phyloP scores from a whole-genome alignment of 2,888 invertebrate species.

The Acheta domesticus region DNA sequence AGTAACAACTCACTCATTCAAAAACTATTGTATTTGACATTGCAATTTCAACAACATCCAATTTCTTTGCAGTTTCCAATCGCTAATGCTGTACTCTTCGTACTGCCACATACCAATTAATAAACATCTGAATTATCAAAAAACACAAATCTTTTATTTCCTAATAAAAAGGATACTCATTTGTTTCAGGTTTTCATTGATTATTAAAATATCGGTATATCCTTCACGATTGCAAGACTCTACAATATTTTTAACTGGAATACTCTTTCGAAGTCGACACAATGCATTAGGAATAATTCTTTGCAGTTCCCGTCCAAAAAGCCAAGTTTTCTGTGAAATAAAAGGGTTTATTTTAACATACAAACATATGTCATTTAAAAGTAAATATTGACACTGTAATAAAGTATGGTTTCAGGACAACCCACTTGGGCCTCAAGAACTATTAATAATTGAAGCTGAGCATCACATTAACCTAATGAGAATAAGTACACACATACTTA shows the following conservation, averaged over 20 bases:
- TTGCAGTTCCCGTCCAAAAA: slow-evolving; percentile 87
- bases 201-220: slow-evolving; percentile 83
- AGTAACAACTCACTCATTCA: no score
- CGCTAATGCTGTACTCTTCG: no score
- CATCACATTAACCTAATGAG: no score
- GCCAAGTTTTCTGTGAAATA: slow-evolving; percentile 67
- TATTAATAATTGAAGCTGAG: not conserved
- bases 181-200: slow-evolving; percentile 89
- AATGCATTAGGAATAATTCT: slow-evolving; percentile 90
- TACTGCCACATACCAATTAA: no score
- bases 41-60: no score
- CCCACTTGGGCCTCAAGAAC: not conserved
- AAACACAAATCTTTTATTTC: no score
- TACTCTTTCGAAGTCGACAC: slow-evolving; percentile 79
- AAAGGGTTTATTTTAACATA: no score
- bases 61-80: no score
- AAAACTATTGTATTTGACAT: no score
- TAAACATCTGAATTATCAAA: no score
- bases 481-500: no score
- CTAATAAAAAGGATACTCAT: slow-evolving; percentile 60
- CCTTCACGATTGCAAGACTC: slow-evolving; percentile 75
- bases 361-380: no score
- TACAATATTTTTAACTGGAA: slow-evolving; percentile 90
- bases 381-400: not conserved
- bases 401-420: not conserved